Evolutionary conservation across 1,140 invertebrate genomes (phyloP), one percentile per base, ranked within the genome.

Genomic region (Galendromus occidentalis): DNA sequence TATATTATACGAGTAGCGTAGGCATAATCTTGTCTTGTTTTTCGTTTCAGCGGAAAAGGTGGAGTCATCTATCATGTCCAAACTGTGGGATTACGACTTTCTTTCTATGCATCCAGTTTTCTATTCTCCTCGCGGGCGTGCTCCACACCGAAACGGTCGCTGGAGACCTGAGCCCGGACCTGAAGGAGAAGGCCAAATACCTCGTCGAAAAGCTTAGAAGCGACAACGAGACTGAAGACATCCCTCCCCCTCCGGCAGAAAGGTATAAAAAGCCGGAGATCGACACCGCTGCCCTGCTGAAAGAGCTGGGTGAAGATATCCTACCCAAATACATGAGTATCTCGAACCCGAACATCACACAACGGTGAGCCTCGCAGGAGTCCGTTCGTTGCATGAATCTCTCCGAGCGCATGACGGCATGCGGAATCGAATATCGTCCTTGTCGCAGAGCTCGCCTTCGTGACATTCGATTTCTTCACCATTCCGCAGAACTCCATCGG

Each of bases 261-360:
- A 39, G 33, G 9, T 39, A 59, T 22, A 17, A 33, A 22, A 59
- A 17, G 20, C 51, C 51, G 2, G 51, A 59, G 33, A 33, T 59
- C 6, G 51, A 59, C 22, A 33, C 5, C 14, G 51, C n/a, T 17
- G 22, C 51, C 51, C 20, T 59, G 14, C 22, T 14, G 2, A 14
- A 22, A 14, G 33, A 29, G 33, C 20, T 59, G 6, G 51, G 51
- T 5, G 51, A 59, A 17, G 51, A 59, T 14, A 29, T 59, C 33
- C 51, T 29, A 25, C 51, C 51, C 14, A 59, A 59, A 33, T 59
- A 59, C 33, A 59, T 59, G 51, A 59, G 51, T 33, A 25, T 59
- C 51, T 29, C 51, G 25, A 25, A 59, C 33, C 51, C 51, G 12
- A 59, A 59, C 51, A 14, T 20, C 22, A 39, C 33, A 39, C 33